Percentiles rank a stretch among this genome's conserved stretches.
Conservation (phyloP, 2,888 invertebrate species). For the Drymonia ruficornis region DNA sequence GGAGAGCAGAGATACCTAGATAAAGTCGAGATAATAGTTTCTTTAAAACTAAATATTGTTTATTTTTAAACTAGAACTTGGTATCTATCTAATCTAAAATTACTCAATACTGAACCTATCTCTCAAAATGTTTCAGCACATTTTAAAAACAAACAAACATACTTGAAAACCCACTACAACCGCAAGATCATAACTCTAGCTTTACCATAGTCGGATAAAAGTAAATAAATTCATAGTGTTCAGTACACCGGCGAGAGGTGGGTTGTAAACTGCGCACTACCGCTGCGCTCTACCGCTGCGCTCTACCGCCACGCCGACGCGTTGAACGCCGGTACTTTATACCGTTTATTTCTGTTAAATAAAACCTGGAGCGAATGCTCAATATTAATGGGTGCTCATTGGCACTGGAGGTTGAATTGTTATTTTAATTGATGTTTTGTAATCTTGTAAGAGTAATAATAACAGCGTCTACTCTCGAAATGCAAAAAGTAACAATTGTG, state of each 20-base stretch:
- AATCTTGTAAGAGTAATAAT: too few species aligned
- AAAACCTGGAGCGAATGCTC: background rate
- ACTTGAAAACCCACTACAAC: background rate
- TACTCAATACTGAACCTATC: too few species aligned
- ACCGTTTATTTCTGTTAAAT: background rate
- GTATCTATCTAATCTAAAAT: too few species aligned
- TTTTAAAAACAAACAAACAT: background rate
- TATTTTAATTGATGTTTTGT: background rate
- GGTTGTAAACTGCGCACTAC: background rate
- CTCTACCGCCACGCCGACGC: background rate
- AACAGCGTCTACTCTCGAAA: too few species aligned
- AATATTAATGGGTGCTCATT: background rate
- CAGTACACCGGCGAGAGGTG: background rate
- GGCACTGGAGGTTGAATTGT: background rate
- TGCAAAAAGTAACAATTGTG: too few species aligned
- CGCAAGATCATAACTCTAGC: background rate
- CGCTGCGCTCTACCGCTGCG: too few species aligned
- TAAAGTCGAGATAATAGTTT: too few species aligned
- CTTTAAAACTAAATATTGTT: too few species aligned
- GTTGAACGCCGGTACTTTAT: background rate
- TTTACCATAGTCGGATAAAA: background rate
- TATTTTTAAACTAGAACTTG: too few species aligned
- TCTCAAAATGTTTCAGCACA: too few species aligned
- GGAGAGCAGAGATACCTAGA: too few species aligned
- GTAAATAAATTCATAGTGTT: constrained; percentile 1